Conservation (phyloP, 2,113 vertebrate species). For the Sporophila hypoxantha region DNA sequence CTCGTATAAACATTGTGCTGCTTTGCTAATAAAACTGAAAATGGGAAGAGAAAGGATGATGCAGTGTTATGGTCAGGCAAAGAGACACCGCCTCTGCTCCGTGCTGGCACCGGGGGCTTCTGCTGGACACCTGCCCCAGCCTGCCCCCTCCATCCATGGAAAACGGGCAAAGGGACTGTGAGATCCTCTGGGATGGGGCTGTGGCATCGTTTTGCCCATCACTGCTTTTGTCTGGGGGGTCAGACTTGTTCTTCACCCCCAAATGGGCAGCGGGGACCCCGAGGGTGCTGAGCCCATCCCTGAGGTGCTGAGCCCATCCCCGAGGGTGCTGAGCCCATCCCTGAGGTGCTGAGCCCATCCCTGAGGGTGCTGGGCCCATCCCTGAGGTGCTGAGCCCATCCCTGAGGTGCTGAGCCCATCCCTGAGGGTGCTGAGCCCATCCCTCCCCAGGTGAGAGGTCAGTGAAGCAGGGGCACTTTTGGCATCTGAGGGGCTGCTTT, state of each 20-base stretch:
- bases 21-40: slow-evolving; percentile 94
- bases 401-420: neutral
- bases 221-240: neutral
- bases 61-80: slow-evolving; percentile 82
- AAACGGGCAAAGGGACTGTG: accelerated
- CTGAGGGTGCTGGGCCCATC: neutral
- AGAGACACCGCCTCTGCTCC: slow-evolving; percentile 81
- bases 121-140: neutral
- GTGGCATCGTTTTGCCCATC: accelerated
- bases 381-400: too few species aligned
- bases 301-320: neutral
- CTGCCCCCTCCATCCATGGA: neutral
- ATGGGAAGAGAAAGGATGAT: slow-evolving; percentile 89
- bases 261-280: accelerated
- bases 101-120: slow-evolving; percentile 12
- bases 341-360: neutral
- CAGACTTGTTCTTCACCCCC: accelerated
- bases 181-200: accelerated
- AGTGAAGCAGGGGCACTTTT: neutral
- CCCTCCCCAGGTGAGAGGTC: neutral
- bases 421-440: neutral
- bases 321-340: neutral
- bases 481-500: neutral
- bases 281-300: neutral
- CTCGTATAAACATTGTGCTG: slow-evolving; percentile 96